phyloP scores from a whole-genome alignment of 2,113 vertebrate genomes.

The Tachysurus fulvidraco region DNA sequence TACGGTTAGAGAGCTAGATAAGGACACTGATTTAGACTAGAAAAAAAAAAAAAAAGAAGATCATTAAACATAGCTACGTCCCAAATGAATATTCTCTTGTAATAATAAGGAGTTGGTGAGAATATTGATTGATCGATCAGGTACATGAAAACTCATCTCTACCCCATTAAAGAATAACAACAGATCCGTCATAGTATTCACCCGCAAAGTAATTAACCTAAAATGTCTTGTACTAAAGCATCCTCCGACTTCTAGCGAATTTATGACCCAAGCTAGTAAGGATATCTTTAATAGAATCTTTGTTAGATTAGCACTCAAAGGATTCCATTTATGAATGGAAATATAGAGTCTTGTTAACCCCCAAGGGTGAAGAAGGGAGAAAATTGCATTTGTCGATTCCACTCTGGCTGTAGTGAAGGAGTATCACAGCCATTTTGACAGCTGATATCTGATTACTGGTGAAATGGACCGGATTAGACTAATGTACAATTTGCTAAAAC shows the following conservation, averaged over 20 bases:
- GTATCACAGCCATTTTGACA: background rate
- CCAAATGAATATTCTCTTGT: too few species aligned
- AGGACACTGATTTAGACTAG: too few species aligned
- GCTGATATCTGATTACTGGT: background rate
- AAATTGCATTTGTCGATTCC: background rate
- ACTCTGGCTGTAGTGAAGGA: background rate
- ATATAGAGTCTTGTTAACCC: background rate
- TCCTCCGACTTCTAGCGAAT: background rate
- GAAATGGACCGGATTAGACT: background rate
- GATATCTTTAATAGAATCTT: too few species aligned
- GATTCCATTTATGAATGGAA: background rate
- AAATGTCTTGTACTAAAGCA: background rate
- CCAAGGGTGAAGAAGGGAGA: background rate
- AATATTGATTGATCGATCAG: background rate
- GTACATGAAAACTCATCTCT: background rate
- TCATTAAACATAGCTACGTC: too few species aligned
- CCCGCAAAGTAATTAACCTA: background rate
- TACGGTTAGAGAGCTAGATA: too few species aligned
- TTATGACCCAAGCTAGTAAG: too few species aligned
- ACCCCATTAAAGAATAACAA: background rate
- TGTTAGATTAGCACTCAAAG: background rate
- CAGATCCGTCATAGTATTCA: background rate
- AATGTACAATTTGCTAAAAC: background rate
- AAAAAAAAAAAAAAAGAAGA: too few species aligned
- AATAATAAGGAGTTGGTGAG: background rate